These are phyloP conservation scores for Chauna torquata DNA, from an alignment of 2,113 vertebrate genomes.

Conservation along the genomic window DNA sequence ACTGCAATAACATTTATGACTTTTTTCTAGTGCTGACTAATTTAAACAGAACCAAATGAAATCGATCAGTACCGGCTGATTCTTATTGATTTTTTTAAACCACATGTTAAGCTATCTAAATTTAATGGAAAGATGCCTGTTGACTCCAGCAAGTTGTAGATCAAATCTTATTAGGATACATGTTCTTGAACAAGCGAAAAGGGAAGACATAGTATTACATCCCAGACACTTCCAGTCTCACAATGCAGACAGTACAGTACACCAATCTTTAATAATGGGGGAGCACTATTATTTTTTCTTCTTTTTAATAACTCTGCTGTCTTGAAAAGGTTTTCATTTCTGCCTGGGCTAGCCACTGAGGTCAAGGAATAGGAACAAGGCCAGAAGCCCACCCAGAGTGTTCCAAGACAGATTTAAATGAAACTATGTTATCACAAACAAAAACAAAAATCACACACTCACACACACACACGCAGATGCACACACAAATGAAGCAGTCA, in stretches of 20 bases:
- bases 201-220: background rate
- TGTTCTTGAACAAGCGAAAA: background rate
- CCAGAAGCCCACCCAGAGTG: background rate
- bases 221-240: background rate
- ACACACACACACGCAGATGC: background rate
- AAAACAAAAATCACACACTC: background rate
- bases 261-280: background rate
- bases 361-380: background rate
- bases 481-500: background rate
- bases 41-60: background rate
- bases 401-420: background rate
- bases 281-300: background rate
- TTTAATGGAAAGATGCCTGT: background rate
- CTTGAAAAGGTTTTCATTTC: background rate
- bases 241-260: background rate
- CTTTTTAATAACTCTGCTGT: background rate
- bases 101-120: background rate
- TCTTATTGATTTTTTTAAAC: background rate
- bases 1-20: background rate
- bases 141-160: background rate
- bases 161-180: background rate
- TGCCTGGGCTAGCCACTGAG: background rate
- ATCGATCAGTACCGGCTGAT: background rate
- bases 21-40: background rate
- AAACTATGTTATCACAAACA: background rate